Percentiles rank a stretch among this genome's conserved stretches.
phyloP scores from a whole-genome alignment of 2,888 invertebrate species.

The Drosophila nr. fundita region DNA sequence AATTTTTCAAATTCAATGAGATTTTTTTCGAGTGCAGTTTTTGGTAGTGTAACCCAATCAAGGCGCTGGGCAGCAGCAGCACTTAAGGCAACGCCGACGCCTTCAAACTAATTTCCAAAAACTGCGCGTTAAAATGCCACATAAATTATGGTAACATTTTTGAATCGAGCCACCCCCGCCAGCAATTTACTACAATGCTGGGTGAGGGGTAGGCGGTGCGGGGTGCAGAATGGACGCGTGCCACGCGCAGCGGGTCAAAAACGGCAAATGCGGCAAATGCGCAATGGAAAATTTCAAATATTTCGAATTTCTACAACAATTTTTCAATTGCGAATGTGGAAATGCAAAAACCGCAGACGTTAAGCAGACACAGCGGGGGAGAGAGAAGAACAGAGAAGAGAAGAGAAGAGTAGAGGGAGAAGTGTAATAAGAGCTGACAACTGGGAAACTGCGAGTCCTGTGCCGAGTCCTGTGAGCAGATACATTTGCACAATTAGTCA shows the following conservation, averaged over 20 bases:
- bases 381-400: constrained; percentile 14
- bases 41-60: constrained; percentile 38
- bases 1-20: not conserved
- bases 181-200: accelerated
- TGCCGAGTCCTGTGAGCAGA: constrained; percentile 26
- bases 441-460: constrained; percentile 12
- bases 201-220: not conserved
- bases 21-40: not conserved
- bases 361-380: constrained; percentile 32
- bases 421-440: constrained; percentile 15
- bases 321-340: constrained; percentile 33
- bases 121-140: constrained; percentile 75
- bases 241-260: constrained; percentile 49
- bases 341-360: constrained; percentile 57
- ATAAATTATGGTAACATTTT: constrained; percentile 71
- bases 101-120: constrained; percentile 58
- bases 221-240: constrained; percentile 37
- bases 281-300: constrained; percentile 32
- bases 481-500: constrained; percentile 77
- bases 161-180: constrained; percentile 51
- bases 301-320: constrained; percentile 24
- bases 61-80: constrained; percentile 25
- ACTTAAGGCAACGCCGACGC: constrained; percentile 50
- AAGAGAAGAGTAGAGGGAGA: not conserved
- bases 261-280: constrained; percentile 29